phyloP scores from a whole-genome alignment of 1,140 invertebrate species.

The Apocrypta bakeri region DNA sequence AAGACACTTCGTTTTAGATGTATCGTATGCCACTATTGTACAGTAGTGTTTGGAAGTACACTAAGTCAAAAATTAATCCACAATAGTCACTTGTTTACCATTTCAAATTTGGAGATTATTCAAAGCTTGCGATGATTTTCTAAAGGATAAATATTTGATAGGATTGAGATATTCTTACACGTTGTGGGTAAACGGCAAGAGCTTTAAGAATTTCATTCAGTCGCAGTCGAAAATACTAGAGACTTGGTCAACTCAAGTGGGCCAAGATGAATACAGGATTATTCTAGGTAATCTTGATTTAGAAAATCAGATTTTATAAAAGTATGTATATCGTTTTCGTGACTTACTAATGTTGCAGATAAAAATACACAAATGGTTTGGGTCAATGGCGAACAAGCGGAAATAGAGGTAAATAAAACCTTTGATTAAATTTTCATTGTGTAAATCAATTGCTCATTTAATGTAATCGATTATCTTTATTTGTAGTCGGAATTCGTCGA shows the following conservation, averaged over 20 bases:
- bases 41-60: too few relatives aligned
- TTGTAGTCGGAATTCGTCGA: constrained; percentile 85
- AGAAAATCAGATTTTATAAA: background rate
- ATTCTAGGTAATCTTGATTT: constrained; percentile 78
- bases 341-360: constrained; percentile 75
- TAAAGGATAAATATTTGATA: constrained; percentile 49
- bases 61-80: too few relatives aligned
- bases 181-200: constrained; percentile 83
- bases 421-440: background rate
- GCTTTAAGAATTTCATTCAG: constrained; percentile 83
- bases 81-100: too few relatives aligned
- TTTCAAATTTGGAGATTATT: too few relatives aligned
- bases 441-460: background rate
- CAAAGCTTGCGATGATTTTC: too few relatives aligned
- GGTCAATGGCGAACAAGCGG: constrained; percentile 83
- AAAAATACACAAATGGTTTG: constrained; percentile 86
- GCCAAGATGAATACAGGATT: constrained; percentile 73
- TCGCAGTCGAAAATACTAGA: constrained; percentile 82
- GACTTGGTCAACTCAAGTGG: constrained; percentile 66
- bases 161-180: constrained; percentile 87
- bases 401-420: constrained; percentile 71
- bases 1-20: too few relatives aligned
- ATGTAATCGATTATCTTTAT: constrained; percentile 13
- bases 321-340: background rate
- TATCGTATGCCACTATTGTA: too few relatives aligned